These are phyloP conservation scores for Chamaetylas fuelleborni DNA, from an alignment of 2,113 vertebrate genomes.

Conservation along the genomic window DNA sequence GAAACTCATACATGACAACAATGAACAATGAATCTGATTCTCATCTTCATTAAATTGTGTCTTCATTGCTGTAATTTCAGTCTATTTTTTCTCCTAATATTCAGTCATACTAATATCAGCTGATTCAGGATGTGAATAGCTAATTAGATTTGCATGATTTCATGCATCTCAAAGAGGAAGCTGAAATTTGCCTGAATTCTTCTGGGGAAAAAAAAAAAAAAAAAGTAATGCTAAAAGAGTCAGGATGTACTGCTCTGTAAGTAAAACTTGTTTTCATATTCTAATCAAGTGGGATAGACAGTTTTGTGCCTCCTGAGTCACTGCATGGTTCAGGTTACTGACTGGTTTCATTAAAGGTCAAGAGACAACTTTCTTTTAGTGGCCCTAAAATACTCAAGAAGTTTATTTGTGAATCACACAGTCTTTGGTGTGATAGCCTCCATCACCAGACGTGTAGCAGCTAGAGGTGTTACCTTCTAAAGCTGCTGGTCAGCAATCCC, in stretches of 20 bases:
- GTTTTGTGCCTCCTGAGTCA: background rate
- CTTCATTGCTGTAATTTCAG: slow-evolving; percentile 31
- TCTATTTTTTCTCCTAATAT: slow-evolving; percentile 38
- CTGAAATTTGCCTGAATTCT: background rate
- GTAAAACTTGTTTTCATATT: background rate
- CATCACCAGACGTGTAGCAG: background rate
- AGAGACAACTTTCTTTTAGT: background rate
- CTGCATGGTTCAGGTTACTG: background rate
- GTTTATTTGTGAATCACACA: background rate
- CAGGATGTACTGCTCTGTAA: background rate
- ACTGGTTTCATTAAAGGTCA: background rate
- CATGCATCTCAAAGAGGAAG: background rate
- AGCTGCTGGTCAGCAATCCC: background rate
- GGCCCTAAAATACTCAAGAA: background rate
- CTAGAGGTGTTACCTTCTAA: background rate
- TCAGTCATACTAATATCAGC: slow-evolving; percentile 27
- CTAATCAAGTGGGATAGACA: background rate
- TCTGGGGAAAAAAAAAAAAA: background rate
- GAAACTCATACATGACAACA: slow-evolving; percentile 23
- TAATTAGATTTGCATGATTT: slow-evolving; percentile 43
- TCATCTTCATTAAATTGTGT: slow-evolving; percentile 13
- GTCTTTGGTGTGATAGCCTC: background rate
- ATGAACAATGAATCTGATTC: slow-evolving; percentile 34
- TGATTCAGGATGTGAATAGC: slow-evolving; percentile 40
- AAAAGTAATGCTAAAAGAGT: background rate